Base-by-base conservation (phyloP, 1,140 invertebrate species). In the Brachystomella parvula region DNA sequence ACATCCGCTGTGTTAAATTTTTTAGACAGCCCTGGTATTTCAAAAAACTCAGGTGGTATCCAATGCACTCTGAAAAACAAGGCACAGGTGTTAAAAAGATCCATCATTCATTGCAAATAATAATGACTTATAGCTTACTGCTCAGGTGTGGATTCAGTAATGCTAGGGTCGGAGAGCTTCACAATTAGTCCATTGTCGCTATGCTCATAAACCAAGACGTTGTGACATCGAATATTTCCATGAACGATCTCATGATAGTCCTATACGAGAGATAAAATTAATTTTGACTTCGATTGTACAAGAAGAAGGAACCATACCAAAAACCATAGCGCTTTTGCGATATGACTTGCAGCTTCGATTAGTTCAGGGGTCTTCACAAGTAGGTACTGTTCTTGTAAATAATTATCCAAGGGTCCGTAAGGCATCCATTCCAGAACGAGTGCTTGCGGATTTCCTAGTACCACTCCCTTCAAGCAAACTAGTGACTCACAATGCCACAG, bases 161-260 rank as follows among this genome's bases (percentile, higher is more conserved):
- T 80, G 68, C 89, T 88, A 12, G 89, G 87, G 79, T 93, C 90
- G 12, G 84, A 81, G 19, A 94, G 79, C 79, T 91, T 92, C 1
- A 92, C 86, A 53, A 82, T 80, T 63, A 93, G 87, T 35, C 82
- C 79, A 67, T 83, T 84, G 47, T 83, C 82, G 26, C 82, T 82
- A 69, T 89, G 85, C 26, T 80, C 76, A 63, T 83, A 81, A 15
- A 94, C 87, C 66, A 91, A 79, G 44, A 94, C 75, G 75, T 90
- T 90, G n/a, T 85, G 81, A 77, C 90, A 93, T 53, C 91, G 81
- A 63, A 95, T 88, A 67, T 86, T 87, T n/a, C 89, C 90, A 80
- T 94, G 92, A 53, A 89, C 83, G 33, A 92, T 82, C 32, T 84
- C 83, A 69, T 87, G 85, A 75, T 92, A 88, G 74, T 87, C 84